A percentile compares a stretch with the other conserved stretches of the same genome.
phyloP scores from a whole-genome alignment of 92 coral and sea anemone genomes.

The Nematostella vectensis region DNA sequence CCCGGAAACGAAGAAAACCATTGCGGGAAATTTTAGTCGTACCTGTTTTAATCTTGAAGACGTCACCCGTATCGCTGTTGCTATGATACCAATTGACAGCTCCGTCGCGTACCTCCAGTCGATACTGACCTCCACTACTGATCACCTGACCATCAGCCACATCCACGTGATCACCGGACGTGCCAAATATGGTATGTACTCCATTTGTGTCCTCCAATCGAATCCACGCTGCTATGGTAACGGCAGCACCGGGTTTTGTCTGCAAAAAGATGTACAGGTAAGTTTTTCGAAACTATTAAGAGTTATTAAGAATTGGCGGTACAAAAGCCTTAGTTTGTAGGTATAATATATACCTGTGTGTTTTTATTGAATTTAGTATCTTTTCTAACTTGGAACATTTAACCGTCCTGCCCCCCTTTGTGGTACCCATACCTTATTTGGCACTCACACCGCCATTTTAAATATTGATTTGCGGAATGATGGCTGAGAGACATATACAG shows the following conservation, averaged over 20 bases:
- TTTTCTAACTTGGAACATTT: too few species aligned
- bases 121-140: constrained; percentile 37
- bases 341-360: too few species aligned
- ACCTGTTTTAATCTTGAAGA: constrained; percentile 76
- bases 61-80: constrained; percentile 41
- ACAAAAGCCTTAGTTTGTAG: too few species aligned
- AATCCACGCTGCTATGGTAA: constrained; percentile 82
- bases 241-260: constrained; percentile 72
- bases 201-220: constrained; percentile 69
- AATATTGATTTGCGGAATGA: too few species aligned
- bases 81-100: constrained; percentile 76
- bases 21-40: too few species aligned
- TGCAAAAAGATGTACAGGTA: constrained; percentile 7
- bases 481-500: too few species aligned
- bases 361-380: too few species aligned
- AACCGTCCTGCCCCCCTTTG: too few species aligned
- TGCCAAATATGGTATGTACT: constrained; percentile 68
- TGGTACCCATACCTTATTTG: too few species aligned
- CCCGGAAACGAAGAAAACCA: too few species aligned
- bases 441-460: too few species aligned
- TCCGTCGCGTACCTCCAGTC: constrained; percentile 70
- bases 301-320: background rate
- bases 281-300: background rate
- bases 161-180: constrained; percentile 56
- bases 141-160: constrained; percentile 25